These are phyloP conservation scores for Tyto alba DNA, from an alignment of 2,113 vertebrate species.

Conservation along the genomic window DNA sequence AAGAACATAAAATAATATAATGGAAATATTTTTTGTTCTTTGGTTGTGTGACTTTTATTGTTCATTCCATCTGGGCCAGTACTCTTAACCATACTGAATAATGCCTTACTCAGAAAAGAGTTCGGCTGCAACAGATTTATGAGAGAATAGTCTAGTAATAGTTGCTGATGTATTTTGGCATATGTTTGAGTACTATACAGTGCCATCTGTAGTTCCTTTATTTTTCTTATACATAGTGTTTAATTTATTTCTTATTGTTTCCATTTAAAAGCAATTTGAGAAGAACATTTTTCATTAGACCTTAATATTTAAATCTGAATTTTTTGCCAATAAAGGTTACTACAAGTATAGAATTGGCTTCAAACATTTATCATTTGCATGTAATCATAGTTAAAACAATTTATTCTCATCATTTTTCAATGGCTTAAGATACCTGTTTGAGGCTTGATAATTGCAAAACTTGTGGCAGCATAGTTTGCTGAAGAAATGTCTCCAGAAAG, in stretches of 20 bases:
- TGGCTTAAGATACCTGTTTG: not conserved
- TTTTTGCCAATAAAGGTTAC: not conserved
- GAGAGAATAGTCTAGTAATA: not conserved
- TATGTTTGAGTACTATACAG: not conserved
- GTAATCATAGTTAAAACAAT: not conserved
- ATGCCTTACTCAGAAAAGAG: not conserved
- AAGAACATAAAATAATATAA: not conserved
- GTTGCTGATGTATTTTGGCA: not conserved
- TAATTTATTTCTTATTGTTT: not conserved
- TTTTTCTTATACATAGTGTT: not conserved
- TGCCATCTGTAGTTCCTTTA: not conserved
- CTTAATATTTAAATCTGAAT: not conserved
- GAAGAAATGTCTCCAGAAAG: not conserved
- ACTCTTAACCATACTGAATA: not conserved
- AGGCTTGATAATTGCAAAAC: not conserved
- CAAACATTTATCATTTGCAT: not conserved
- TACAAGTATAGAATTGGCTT: not conserved
- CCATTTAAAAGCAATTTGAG: not conserved
- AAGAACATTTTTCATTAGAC: not conserved
- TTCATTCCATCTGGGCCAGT: not conserved
- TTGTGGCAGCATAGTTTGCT: not conserved
- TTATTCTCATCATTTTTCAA: not conserved
- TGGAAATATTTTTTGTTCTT: not conserved
- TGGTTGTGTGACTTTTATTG: not conserved
- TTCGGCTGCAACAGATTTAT: not conserved